Conservation (phyloP, 2,888 invertebrate genomes). For the Polydrusus tereticollis region DNA sequence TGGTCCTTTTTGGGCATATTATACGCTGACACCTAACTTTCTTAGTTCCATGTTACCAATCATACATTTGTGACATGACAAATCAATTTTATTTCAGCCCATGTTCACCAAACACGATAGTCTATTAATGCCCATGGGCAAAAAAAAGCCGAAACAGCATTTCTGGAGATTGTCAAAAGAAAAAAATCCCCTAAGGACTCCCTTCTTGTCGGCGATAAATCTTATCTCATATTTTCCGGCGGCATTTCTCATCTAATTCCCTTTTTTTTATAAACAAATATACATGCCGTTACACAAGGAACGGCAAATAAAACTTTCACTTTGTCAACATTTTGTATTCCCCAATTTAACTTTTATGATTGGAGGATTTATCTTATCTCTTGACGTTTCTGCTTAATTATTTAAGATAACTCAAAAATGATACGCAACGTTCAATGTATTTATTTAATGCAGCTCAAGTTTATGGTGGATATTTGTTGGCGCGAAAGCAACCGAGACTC, state of each 20-base stretch:
- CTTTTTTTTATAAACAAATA: background rate
- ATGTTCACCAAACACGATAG: background rate
- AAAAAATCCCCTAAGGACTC: background rate
- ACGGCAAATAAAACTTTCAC: constrained; percentile 4
- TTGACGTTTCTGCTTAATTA: background rate
- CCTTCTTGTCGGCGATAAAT: constrained; percentile 1
- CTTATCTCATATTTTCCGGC: background rate
- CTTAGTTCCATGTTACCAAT: background rate
- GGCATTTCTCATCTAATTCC: background rate
- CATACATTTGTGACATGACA: background rate
- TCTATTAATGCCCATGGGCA: background rate
- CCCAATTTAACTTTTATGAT: background rate
- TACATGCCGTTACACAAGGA: background rate
- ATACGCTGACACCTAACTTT: background rate
- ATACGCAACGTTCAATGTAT: too few species aligned
- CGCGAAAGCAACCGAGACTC: too few species aligned
- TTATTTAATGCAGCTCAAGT: too few species aligned
- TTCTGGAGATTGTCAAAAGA: background rate
- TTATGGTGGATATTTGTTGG: too few species aligned
- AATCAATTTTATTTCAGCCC: constrained; percentile 1
- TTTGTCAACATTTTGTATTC: background rate
- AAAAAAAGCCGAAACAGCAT: background rate
- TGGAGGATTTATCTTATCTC: background rate
- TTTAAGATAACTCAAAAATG: too few species aligned
- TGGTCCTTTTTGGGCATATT: background rate